These are phyloP conservation scores for Chymomyza amoena DNA, from an alignment of 2,888 invertebrate genomes.

Conservation along the genomic window DNA sequence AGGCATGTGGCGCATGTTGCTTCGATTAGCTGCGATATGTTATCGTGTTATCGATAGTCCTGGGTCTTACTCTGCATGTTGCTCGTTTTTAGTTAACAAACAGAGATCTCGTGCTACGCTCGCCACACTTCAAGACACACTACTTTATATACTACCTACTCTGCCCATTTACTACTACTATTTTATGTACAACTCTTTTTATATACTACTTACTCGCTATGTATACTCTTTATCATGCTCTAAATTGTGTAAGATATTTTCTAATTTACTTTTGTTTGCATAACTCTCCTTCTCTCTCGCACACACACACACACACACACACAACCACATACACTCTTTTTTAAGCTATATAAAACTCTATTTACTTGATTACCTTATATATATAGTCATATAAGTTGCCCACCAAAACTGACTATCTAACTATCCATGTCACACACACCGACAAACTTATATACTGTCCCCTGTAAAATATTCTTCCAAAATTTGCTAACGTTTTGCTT, in stretches of 20 bases:
- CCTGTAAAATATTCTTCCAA: background rate
- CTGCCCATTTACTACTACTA: background rate
- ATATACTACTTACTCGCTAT: slow-evolving; percentile 34
- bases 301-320: background rate
- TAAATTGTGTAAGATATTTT: background rate
- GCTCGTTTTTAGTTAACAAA: background rate
- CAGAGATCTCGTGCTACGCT: background rate
- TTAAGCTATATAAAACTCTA: background rate
- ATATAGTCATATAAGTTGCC: slow-evolving; percentile 48
- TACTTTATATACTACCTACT: slow-evolving; percentile 19
- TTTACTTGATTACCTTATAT: slow-evolving; percentile 27
- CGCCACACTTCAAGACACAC: slow-evolving; percentile 19
- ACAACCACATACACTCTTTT: background rate
- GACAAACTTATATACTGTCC: background rate
- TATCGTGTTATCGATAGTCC: background rate
- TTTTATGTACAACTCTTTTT: slow-evolving; percentile 4
- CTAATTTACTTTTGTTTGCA: background rate
- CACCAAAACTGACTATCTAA: slow-evolving; percentile 11
- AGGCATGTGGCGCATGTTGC: background rate
- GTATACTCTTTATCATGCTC: background rate
- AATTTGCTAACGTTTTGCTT: background rate
- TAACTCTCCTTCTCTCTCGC: background rate
- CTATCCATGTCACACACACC: background rate
- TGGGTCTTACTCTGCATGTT: background rate
- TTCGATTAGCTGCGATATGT: background rate